phyloP scores from a whole-genome alignment of 2,113 vertebrate species.

The Xerus inauris region DNA sequence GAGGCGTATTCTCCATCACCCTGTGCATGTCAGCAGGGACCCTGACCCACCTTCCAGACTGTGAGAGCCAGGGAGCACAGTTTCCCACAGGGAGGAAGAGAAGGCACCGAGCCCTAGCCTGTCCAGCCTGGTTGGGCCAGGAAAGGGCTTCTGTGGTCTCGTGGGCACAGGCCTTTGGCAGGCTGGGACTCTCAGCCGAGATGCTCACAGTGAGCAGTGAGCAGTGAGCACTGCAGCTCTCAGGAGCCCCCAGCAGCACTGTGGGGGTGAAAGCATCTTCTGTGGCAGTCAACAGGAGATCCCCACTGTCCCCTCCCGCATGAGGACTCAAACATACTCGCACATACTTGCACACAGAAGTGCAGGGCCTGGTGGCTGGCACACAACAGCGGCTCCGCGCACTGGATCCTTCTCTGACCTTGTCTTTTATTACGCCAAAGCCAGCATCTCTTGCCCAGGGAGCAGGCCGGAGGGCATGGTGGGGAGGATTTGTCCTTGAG shows the following conservation, averaged over 20 bases:
- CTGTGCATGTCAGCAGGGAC: not conserved
- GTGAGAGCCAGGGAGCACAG: not conserved
- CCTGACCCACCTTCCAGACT: not conserved
- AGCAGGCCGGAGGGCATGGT: no score
- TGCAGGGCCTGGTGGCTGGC: fast-evolving
- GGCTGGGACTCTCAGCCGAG: not conserved
- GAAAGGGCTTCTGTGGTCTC: not conserved
- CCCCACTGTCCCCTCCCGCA: fast-evolving
- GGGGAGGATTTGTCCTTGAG: not conserved
- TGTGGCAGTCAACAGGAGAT: not conserved
- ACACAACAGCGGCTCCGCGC: fast-evolving
- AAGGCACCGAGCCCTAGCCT: not conserved
- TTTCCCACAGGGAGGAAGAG: not conserved
- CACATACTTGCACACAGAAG: not conserved
- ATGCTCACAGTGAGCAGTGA: not conserved
- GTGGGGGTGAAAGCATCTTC: not conserved
- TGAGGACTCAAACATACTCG: not conserved
- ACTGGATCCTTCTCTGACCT: not conserved
- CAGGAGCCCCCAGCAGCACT: not conserved
- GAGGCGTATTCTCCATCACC: fast-evolving
- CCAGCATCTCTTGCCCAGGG: not conserved
- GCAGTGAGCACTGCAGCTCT: not conserved
- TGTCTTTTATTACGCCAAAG: not conserved
- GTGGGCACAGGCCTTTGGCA: fast-evolving
- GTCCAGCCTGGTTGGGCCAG: not conserved